Evolutionary conservation across 2,797 vertebrate genomes (phyloP), one percentile per base, ranked within the genome.

Genomic region (Cirrhinus molitorella): DNA sequence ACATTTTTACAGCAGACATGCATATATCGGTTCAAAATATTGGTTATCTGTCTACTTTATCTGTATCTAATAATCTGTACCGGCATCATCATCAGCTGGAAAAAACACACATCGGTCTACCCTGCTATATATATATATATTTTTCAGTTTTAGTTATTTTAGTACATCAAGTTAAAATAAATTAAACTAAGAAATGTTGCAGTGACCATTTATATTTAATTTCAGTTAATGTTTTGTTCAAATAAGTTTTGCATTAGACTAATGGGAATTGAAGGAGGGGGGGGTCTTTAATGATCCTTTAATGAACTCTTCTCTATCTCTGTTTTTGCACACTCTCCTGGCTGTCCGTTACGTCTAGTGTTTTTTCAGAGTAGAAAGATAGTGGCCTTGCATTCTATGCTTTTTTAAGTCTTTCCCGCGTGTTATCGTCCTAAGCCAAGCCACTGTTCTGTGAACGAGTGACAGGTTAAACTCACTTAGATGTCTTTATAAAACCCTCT

Each of bases 301-400:
- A n/a, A n/a, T n/a, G n/a, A n/a, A 17, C 49, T 4, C n/a, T 11
- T 13, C 31, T 49, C 70, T 49, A 28, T 72, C 25, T 51, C 14
- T 34, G 16, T 23, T n/a, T 43, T 2, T 72, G 17, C 71, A 34
- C 14, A 28, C 71, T 53, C 71, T 51, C 9, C 19, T 34, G 25
- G 17, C 25, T 73, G 49, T 73, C n/a, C 16, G 47, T 73, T 73
- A 73, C 21, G 49, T 73, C 49, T 49, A 55, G 17, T 21, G 28
- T 53, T 37, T 16, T 31, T 45, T 31, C 16, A 21, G n/a, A 70
- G 77, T 67, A 71, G 3, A 53, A 1, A 79, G 77, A 79, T 79
- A 79, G 63, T 17, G 9, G 77, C 19, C 25, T 65, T 0, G 0
- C 2, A 0, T 21, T 66, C 19, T 28, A 23, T 13, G 4, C 19